Evolutionary conservation across 2,797 vertebrate species (phyloP).

Genomic region (Chelidonichthys spinosus): DNA sequence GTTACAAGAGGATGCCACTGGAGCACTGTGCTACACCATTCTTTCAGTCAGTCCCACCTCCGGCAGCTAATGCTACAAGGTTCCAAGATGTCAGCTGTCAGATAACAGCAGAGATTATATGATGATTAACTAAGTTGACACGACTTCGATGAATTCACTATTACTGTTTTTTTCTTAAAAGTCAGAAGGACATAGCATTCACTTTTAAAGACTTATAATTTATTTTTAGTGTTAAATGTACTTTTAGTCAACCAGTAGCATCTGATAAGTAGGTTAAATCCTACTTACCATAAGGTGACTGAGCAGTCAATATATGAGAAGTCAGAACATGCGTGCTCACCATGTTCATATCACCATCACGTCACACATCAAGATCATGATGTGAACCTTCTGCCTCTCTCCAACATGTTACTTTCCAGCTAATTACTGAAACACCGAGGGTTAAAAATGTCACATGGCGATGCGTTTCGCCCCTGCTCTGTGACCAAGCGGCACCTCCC

Average conservation of each 20-base stretch:
- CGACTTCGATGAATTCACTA: neutral
- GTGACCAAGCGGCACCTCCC: conserved; percentile 76
- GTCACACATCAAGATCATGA: conserved; percentile 31
- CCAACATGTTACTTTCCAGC: conserved; percentile 54
- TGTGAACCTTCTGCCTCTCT: conserved; percentile 53
- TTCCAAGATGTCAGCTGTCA: neutral
- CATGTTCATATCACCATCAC: conserved; percentile 16
- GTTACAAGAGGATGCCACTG: conserved; percentile 76
- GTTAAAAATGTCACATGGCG: conserved; percentile 73
- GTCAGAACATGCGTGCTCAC: neutral
- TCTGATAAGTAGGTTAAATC: conserved; percentile 11
- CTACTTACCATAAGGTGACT: neutral
- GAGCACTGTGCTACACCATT: conserved; percentile 71
- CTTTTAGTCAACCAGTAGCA: neutral
- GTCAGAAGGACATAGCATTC: neutral
- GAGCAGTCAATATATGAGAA: neutral
- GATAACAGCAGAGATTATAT: neutral
- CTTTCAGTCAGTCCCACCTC: conserved; percentile 68
- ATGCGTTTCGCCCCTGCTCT: conserved; percentile 52
- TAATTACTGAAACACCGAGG: conserved; percentile 63
- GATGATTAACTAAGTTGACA: neutral
- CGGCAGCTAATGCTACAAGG: neutral
- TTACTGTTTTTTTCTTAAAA: neutral
- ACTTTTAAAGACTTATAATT: neutral
- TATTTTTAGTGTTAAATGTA: neutral